Conservation (phyloP, 2,113 vertebrate genomes). For the Atherinomorus stipes region DNA sequence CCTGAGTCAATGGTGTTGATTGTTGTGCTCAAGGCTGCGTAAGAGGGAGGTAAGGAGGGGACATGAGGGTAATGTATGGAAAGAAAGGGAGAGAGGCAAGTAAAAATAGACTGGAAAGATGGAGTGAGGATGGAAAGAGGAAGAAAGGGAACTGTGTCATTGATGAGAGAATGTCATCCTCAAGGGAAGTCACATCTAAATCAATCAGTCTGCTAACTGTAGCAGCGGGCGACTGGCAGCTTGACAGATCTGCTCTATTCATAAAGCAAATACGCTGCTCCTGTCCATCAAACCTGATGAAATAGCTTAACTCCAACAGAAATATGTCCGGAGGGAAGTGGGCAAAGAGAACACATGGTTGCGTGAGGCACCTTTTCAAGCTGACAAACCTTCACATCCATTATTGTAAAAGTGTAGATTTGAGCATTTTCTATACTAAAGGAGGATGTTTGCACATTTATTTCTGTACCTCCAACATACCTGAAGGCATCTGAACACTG, state of each 20-base stretch:
- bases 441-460: neutral
- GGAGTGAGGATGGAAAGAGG: slow-evolving; percentile 8
- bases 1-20: slow-evolving; percentile 26
- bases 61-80: slow-evolving; percentile 6
- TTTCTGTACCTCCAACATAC: neutral
- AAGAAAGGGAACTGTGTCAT: slow-evolving; percentile 24
- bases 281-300: slow-evolving; percentile 67
- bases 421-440: neutral
- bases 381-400: slow-evolving; percentile 19
- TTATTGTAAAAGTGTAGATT: neutral
- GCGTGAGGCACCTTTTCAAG: slow-evolving; percentile 26
- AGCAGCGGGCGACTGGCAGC: slow-evolving; percentile 52
- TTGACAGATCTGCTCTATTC: slow-evolving; percentile 60
- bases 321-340: slow-evolving; percentile 37
- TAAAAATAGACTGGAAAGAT: slow-evolving; percentile 17
- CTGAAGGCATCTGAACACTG: slow-evolving; percentile 7
- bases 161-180: slow-evolving; percentile 52
- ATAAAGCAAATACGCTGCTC: slow-evolving; percentile 49
- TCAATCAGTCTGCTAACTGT: slow-evolving; percentile 56
- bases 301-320: slow-evolving; percentile 42
- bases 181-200: slow-evolving; percentile 58
- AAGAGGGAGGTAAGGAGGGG: slow-evolving; percentile 1
- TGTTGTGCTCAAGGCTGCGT: slow-evolving; percentile 23
- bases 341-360: slow-evolving; percentile 46
- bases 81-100: neutral